Evolutionary conservation across 2,797 vertebrate genomes (phyloP), one percentile per base, ranked within the genome.

Genomic region (Pelochelys cantorii): DNA sequence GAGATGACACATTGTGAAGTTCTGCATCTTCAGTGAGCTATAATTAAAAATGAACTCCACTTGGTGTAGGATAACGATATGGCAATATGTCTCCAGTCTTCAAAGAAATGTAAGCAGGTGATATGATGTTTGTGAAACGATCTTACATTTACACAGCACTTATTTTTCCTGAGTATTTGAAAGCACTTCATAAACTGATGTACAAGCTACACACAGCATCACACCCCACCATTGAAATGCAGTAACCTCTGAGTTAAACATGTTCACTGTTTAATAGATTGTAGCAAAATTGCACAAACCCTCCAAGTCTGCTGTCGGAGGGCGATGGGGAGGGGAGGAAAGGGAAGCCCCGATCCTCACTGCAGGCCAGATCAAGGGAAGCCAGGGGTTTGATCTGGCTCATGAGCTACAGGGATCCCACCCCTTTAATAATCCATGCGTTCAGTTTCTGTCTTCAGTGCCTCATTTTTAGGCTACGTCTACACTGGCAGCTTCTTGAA

Each of bases 21-120:
- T 54, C 89, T 75, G 81, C 82, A 92, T 95, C 93, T 95, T 87
- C 85, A 88, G 31, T 0, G 31, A 95, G 68, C 91, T 96, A 83
- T 94, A 96, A 96, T 96, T 96, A 97, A 94, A 93, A 92, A 84
- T 62, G 59, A 97, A 84, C 81, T 85, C 88, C 81, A 91, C 89
- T 90, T 87, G 7, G 2, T 80, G 81, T 1, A 94, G 80, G 91
- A 89, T 93, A 97, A 92, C 94, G 94, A 94, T 91, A 95, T 89
- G 74, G 60, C 93, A 93, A 94, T 93, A 92, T 84, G 84, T 93
- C 87, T 56, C 29, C 71, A 93, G 68, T 93, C 78, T 90, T 90
- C 81, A 80, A 74, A 88, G 89, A 93, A 92, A 91, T 93, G 94
- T 95, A 92, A 95, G 95, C 87, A 87, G 83, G 62, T 0, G 5